phyloP scores from a whole-genome alignment of 2,113 vertebrate species.

The Pluvianellus socialis region DNA sequence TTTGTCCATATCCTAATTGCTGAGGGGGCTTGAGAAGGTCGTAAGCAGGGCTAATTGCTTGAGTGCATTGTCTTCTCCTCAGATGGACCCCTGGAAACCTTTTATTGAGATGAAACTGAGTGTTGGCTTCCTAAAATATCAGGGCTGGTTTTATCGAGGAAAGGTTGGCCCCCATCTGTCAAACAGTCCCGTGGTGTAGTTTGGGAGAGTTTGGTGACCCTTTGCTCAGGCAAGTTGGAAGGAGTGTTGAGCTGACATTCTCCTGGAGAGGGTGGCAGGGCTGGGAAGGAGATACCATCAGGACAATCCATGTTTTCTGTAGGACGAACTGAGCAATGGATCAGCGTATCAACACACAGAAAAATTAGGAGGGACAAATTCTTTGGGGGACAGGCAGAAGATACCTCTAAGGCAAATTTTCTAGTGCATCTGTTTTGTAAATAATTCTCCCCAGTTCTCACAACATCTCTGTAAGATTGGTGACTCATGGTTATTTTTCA shows the following conservation, averaged over 20 bases:
- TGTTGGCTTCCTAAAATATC: neutral
- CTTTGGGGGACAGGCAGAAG: neutral
- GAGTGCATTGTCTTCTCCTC: neutral
- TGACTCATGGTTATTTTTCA: neutral
- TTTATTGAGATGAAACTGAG: neutral
- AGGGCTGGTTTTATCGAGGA: neutral
- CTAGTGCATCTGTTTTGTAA: neutral
- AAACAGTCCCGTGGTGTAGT: neutral
- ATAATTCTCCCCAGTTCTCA: neutral
- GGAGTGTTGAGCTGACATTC: neutral
- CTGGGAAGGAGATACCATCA: neutral
- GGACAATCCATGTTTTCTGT: neutral
- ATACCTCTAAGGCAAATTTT: neutral
- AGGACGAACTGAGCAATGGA: too few relatives aligned
- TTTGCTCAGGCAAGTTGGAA: neutral
- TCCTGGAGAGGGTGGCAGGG: neutral
- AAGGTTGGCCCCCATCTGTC: neutral
- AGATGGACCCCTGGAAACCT: neutral
- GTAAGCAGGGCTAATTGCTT: neutral
- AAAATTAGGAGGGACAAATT: neutral
- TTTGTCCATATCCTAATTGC: neutral
- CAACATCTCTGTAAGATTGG: neutral
- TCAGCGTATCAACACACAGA: rapidly evolving
- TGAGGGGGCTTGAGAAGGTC: neutral
- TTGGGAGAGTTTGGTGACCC: neutral